Conservation (phyloP, 30 jellyfish, hydroid and myxozoan species). For the Nemopilema nomurai region DNA sequence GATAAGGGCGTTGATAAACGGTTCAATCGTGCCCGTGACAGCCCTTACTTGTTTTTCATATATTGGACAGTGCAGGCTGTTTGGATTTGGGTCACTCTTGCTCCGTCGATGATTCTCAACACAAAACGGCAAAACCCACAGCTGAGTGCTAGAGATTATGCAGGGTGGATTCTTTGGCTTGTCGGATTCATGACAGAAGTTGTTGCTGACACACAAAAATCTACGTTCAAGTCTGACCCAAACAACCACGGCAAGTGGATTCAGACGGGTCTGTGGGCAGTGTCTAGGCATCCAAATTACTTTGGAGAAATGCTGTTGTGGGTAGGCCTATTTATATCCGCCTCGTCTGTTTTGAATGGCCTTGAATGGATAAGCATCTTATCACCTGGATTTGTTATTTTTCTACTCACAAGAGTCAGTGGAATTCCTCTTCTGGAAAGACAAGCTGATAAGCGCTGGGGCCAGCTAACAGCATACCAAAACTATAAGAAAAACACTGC, state of each 20-base stretch:
- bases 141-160: slow-evolving; percentile 63
- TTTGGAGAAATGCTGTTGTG: slow-evolving; percentile 93
- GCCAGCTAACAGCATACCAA: slow-evolving; percentile 64
- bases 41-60: slow-evolving; percentile 62
- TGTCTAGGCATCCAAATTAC: slow-evolving; percentile 94
- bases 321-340: slow-evolving; percentile 86
- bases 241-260: slow-evolving; percentile 87
- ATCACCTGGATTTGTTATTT: slow-evolving; percentile 86
- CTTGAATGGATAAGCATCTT: slow-evolving; percentile 67
- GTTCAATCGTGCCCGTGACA: slow-evolving; percentile 81
- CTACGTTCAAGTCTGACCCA: slow-evolving; percentile 64
- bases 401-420: slow-evolving; percentile 81
- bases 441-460: slow-evolving; percentile 88
- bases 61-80: slow-evolving; percentile 93
- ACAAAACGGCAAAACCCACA: slow-evolving; percentile 51
- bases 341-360: slow-evolving; percentile 77
- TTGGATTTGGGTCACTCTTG: slow-evolving; percentile 89
- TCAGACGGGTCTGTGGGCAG: slow-evolving; percentile 83
- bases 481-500: slow-evolving; percentile 73
- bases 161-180: slow-evolving; percentile 84
- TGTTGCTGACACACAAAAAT: slow-evolving; percentile 85
- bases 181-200: slow-evolving; percentile 80
- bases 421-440: slow-evolving; percentile 93
- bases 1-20: slow-evolving; percentile 90
- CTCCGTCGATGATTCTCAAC: slow-evolving; percentile 84